Conservation (phyloP, 2,797 vertebrate genomes). For the Gallinago nigripennis region DNA sequence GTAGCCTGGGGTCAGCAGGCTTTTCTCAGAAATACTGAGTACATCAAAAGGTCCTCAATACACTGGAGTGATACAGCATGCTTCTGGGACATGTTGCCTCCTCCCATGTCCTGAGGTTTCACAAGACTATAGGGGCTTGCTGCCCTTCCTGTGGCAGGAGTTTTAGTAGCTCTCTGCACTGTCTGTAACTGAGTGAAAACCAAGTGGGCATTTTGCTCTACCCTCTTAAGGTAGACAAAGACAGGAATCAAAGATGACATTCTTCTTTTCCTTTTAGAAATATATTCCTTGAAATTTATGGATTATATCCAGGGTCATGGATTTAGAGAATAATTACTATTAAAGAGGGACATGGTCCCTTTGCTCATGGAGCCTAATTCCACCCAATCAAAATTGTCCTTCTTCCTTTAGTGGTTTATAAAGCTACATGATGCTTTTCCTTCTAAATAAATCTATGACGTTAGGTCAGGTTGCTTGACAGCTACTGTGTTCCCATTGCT, state of each 20-base stretch:
- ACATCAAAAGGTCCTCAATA: background rate
- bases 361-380: background rate
- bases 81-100: background rate
- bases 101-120: background rate
- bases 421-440: background rate
- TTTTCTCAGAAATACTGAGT: background rate
- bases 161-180: background rate
- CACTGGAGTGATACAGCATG: background rate
- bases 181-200: background rate
- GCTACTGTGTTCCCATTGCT: background rate
- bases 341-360: background rate
- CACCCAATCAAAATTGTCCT: background rate
- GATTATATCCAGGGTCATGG: background rate
- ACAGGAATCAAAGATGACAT: background rate
- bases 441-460: background rate
- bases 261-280: background rate
- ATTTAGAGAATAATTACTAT: background rate
- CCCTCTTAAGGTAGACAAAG: background rate
- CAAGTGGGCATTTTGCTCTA: background rate
- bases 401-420: background rate
- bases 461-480: background rate
- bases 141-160: background rate
- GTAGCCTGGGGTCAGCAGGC: background rate
- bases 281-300: background rate
- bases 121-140: background rate